phyloP scores from a whole-genome alignment of 1,140 invertebrate genomes.

The Hylaeus volcanicus region DNA sequence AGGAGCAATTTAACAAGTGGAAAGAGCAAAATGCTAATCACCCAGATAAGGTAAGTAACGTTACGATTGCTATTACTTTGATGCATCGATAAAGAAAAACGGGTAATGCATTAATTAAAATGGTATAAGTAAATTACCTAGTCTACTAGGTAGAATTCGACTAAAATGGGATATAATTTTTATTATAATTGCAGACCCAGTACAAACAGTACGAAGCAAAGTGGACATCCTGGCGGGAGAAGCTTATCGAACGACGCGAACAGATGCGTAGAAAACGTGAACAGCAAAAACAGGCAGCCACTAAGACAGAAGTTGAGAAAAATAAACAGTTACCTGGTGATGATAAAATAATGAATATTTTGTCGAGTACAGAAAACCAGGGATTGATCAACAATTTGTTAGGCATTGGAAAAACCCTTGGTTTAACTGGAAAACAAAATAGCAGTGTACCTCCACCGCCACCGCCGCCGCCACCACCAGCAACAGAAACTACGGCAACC shows the following conservation, averaged over 20 bases:
- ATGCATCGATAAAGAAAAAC: neutral
- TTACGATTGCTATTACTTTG: constrained; percentile 8
- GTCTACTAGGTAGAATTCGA: constrained; percentile 9
- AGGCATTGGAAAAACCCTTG: constrained; percentile 78
- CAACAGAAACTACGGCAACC: constrained; percentile 35
- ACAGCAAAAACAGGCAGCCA: constrained; percentile 72
- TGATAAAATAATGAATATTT: constrained; percentile 77
- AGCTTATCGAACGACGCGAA: constrained; percentile 88
- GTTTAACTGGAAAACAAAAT: constrained; percentile 75
- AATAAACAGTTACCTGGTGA: constrained; percentile 75
- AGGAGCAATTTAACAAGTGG: constrained; percentile 92
- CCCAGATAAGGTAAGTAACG: constrained; percentile 86
- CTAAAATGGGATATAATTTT: constrained; percentile 13
- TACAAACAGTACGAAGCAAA: constrained; percentile 91
- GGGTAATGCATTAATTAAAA: neutral
- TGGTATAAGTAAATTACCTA: neutral
- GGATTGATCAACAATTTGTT: constrained; percentile 77
- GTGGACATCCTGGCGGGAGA: constrained; percentile 89
- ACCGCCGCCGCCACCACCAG: constrained; percentile 49
- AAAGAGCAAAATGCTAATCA: constrained; percentile 91
- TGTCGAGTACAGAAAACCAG: constrained; percentile 78
- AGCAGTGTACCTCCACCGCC: constrained; percentile 31
- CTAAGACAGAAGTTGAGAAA: constrained; percentile 72
- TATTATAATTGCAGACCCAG: constrained; percentile 80
- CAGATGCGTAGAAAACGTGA: constrained; percentile 88